A percentile compares a stretch with the other conserved stretches of the same genome.
These are phyloP conservation scores for Mola mola DNA, from an alignment of 2,113 vertebrate species.

Conservation along the genomic window DNA sequence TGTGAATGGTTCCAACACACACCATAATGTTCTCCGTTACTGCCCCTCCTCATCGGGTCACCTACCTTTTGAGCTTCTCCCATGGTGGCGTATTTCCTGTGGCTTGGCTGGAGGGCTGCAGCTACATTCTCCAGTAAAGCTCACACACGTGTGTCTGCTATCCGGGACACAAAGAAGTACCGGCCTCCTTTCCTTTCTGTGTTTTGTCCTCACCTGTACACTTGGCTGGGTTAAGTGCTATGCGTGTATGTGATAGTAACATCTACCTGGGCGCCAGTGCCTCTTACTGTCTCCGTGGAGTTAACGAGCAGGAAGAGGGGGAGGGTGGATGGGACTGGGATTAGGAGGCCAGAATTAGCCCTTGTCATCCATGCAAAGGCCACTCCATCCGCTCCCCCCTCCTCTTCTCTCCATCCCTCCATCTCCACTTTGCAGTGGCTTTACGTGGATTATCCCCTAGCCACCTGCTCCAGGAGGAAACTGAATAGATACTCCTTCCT, in stretches of 20 bases:
- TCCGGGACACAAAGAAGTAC: slow-evolving; percentile 30
- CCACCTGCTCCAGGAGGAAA: slow-evolving; percentile 85
- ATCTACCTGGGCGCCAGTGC: slow-evolving; percentile 60
- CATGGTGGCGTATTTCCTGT: slow-evolving; percentile 78
- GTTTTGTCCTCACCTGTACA: slow-evolving; percentile 17
- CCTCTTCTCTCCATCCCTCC: slow-evolving; percentile 60
- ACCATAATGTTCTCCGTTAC: slow-evolving; percentile 13
- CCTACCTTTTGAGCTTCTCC: slow-evolving; percentile 89
- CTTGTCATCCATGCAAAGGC: slow-evolving; percentile 73
- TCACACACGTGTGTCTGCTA: slow-evolving; percentile 45
- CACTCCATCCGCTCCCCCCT: slow-evolving; percentile 54
- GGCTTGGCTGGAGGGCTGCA: slow-evolving; percentile 50
- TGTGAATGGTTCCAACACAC: slow-evolving; percentile 1
- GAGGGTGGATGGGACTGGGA: slow-evolving; percentile 80
- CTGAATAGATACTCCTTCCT: slow-evolving; percentile 52
- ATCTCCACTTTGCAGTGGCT: slow-evolving; percentile 86
- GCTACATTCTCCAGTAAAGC: slow-evolving; percentile 76
- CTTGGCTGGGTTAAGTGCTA: slow-evolving; percentile 19
- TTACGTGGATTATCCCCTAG: slow-evolving; percentile 88
- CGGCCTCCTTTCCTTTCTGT: background rate
- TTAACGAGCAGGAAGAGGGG: slow-evolving; percentile 65
- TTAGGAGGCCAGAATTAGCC: slow-evolving; percentile 88
- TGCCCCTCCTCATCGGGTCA: slow-evolving; percentile 19
- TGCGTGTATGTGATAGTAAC: slow-evolving; percentile 38
- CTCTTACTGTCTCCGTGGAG: slow-evolving; percentile 37